Evolutionary conservation across 2,888 invertebrate species (phyloP).

Genomic region (Conchocele bisecta): DNA sequence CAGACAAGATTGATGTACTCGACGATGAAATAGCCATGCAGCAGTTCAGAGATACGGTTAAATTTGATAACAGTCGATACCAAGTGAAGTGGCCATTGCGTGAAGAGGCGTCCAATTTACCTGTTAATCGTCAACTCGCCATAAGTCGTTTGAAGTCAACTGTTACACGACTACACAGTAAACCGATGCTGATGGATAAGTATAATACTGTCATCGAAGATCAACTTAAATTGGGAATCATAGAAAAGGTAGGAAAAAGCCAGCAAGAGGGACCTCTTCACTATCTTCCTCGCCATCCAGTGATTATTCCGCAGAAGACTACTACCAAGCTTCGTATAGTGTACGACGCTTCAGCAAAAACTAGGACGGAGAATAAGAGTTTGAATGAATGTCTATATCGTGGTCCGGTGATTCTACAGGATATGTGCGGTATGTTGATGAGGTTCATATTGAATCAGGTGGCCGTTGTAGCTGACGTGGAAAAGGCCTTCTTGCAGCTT

Average conservation of each 20-base stretch:
- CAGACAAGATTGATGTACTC: neutral
- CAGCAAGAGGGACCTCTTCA: neutral
- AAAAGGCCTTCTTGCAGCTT: neutral
- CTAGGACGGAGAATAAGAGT: constrained; percentile 9
- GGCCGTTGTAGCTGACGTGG: neutral
- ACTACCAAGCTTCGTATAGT: constrained; percentile 26
- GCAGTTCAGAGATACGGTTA: constrained; percentile 15
- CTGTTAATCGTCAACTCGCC: constrained; percentile 20
- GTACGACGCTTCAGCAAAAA: constrained; percentile 20
- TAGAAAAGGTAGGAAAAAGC: constrained; percentile 12
- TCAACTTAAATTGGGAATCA: constrained; percentile 8
- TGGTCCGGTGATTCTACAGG: constrained; percentile 21
- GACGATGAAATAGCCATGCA: constrained; percentile 10
- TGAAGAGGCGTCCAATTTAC: neutral
- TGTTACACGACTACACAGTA: constrained; percentile 3
- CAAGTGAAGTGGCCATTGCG: constrained; percentile 33
- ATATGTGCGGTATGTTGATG: constrained; percentile 17
- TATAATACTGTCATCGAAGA: constrained; percentile 15
- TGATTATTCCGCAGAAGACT: constrained; percentile 17
- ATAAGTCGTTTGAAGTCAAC: constrained; percentile 18
- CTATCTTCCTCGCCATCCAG: constrained; percentile 18
- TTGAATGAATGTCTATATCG: constrained; percentile 18
- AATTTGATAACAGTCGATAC: constrained; percentile 24
- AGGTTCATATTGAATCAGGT: neutral
- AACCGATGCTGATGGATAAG: constrained; percentile 15